These are phyloP conservation scores for Drosophila leontia DNA, from an alignment of 1,140 invertebrate species.

Conservation along the genomic window DNA sequence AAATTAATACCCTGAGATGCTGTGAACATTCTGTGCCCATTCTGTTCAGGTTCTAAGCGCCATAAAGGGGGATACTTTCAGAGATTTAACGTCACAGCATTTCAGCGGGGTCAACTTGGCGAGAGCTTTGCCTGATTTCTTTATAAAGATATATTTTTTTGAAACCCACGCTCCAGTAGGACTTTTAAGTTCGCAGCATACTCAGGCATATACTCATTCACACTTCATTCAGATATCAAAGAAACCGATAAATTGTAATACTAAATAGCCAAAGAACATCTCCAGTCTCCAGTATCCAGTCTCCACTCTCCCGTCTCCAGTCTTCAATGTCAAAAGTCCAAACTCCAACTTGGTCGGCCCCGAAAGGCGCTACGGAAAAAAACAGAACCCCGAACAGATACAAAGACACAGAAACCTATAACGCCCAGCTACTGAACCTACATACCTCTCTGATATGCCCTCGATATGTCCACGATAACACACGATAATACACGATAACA, in stretches of 20 bases:
- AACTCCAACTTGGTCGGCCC: constrained; percentile 16
- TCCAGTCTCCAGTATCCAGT: constrained; percentile 18
- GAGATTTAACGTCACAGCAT: constrained; percentile 25
- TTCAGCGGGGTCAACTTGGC: constrained; percentile 29
- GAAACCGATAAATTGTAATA: constrained; percentile 53
- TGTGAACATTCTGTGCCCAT: constrained; percentile 57
- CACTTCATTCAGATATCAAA: constrained; percentile 68
- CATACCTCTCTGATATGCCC: constrained; percentile 51
- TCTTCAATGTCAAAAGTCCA: neutral
- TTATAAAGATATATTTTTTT: constrained; percentile 12
- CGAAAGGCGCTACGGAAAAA: constrained; percentile 13
- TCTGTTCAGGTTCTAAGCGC: constrained; percentile 15
- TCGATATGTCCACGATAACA: constrained; percentile 46
- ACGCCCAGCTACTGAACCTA: constrained; percentile 34
- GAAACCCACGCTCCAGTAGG: constrained; percentile 11
- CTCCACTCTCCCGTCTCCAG: constrained; percentile 1
- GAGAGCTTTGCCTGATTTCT: constrained; percentile 28
- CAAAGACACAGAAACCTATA: constrained; percentile 38
- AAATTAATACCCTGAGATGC: constrained; percentile 41
- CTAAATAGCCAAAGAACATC: constrained; percentile 49
- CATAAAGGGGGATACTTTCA: constrained; percentile 24
- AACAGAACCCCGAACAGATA: constrained; percentile 34
- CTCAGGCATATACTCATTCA: constrained; percentile 74
- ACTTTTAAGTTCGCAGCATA: constrained; percentile 66
- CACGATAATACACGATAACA: constrained; percentile 16